A percentile compares a stretch with the other conserved stretches of the same genome.
Conservation (phyloP, 2,797 vertebrate genomes). For the Pseudochirops corinnae region DNA sequence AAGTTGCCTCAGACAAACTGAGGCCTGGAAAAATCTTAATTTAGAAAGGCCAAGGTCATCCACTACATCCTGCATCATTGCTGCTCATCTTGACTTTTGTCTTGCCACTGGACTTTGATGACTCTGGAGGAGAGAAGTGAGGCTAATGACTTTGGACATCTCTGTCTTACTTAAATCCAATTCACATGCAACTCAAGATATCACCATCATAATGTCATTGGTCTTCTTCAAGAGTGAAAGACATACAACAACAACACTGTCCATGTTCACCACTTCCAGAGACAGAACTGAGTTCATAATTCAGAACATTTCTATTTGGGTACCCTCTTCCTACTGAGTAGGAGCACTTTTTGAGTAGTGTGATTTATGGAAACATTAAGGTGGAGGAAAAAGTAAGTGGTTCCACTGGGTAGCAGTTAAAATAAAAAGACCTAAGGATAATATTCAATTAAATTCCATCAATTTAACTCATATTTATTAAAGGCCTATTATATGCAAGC, state of each 20-base stretch:
- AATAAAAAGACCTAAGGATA: not conserved
- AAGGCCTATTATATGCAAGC: not conserved
- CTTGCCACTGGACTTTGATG: not conserved
- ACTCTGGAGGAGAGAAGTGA: too few relatives aligned
- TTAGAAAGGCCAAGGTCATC: not conserved
- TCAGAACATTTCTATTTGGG: not conserved
- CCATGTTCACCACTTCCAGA: too few relatives aligned
- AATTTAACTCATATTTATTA: not conserved
- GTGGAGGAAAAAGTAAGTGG: not conserved
- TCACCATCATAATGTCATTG: too few relatives aligned
- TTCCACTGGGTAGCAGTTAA: not conserved
- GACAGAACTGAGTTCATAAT: too few relatives aligned
- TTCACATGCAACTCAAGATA: too few relatives aligned
- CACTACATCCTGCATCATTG: not conserved
- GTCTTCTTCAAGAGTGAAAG: too few relatives aligned
- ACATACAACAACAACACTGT: too few relatives aligned
- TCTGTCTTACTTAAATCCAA: too few relatives aligned
- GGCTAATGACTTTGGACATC: too few relatives aligned
- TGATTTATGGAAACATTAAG: not conserved
- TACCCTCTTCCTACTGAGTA: not conserved
- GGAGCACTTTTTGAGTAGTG: too few relatives aligned
- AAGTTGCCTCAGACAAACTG: not conserved
- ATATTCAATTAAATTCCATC: not conserved
- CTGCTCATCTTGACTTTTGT: not conserved
- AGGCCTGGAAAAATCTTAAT: not conserved